Evolutionary conservation across 2,888 invertebrate genomes (phyloP), one percentile per base, ranked within the genome.

Genomic region (Drosophila neoperkinsi): DNA sequence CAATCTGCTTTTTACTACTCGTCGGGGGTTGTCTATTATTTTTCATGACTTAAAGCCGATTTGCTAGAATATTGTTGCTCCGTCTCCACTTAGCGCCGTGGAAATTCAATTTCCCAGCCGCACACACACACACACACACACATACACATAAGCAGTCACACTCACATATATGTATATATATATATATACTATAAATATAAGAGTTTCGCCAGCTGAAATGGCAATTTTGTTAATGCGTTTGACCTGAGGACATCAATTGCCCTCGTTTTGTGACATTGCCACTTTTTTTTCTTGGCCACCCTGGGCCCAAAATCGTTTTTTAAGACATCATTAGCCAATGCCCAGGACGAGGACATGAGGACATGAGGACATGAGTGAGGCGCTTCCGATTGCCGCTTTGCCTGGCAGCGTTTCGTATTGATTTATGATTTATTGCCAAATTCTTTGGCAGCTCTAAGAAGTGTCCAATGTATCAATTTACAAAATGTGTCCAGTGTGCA

Each of bases 31-130:
- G 88, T 88, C 91, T 88, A 91, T 91, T 91, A 91, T 81, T 90
- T 91, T 91, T 91, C 84, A 91, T 92, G 92, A 91, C 91, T 88
- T 89, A 92, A 93, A 92, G 93, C 92, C 92, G 93, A 92, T 93
- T 92, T 90, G 80, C 80, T 84, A 90, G 92, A 92, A 92, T 92
- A 92, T 92, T 93, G 92, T 92, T 92, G 86, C 79, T 65, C 50
- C 43, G 59, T 52, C 50, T 66, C 72, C 82, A 89, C 78, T 87
- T 83, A 71, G 79, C 66, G 72, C 71, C 74, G 84, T 88, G 75
- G 65, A 88, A 88, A 88, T 88, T 88, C 90, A 88, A 88, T 88
- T 89, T 89, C 77, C 76, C 71, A 74, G 76, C 41, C 69, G 55
- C 76, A 67, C 60, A 70, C 71, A 66, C 63, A 66, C 65, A 74